Evolutionary conservation across 2,113 vertebrate genomes (phyloP).

Genomic region (Microtus ochrogaster): DNA sequence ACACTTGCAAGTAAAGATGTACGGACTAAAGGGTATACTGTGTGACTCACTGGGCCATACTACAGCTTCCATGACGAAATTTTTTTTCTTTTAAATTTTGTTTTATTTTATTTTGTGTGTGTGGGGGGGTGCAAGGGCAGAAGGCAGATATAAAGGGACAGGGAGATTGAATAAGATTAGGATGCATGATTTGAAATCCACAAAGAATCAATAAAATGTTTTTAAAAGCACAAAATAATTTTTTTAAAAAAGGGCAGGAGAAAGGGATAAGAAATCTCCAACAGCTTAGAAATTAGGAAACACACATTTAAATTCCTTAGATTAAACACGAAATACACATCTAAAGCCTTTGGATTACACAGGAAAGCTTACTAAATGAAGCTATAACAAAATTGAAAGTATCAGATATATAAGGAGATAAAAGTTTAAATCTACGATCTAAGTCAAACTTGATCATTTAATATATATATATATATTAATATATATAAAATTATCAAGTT

Average conservation of each 20-base stretch:
- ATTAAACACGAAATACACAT: no score
- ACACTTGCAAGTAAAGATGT: background rate
- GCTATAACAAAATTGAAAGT: background rate
- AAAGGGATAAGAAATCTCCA: background rate
- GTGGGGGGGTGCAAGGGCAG: no score
- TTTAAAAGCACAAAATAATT: background rate
- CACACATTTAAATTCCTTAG: background rate
- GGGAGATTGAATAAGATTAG: no score
- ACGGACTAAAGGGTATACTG: background rate
- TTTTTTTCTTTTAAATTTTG: background rate
- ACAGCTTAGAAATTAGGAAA: background rate
- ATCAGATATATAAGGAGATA: background rate
- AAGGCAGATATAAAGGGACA: no score
- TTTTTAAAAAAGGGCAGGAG: background rate
- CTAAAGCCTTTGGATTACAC: background rate
- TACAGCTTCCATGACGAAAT: background rate
- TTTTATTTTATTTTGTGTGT: background rate
- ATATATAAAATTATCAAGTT: no score
- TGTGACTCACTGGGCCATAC: background rate
- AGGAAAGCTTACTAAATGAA: background rate
- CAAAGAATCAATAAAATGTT: no score
- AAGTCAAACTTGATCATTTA: constrained; percentile 11
- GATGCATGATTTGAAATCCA: no score
- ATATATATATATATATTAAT: no score
- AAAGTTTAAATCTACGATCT: background rate